These are phyloP conservation scores for Argynnis bischoffii DNA, from an alignment of 2,888 invertebrate species.

Conservation along the genomic window DNA sequence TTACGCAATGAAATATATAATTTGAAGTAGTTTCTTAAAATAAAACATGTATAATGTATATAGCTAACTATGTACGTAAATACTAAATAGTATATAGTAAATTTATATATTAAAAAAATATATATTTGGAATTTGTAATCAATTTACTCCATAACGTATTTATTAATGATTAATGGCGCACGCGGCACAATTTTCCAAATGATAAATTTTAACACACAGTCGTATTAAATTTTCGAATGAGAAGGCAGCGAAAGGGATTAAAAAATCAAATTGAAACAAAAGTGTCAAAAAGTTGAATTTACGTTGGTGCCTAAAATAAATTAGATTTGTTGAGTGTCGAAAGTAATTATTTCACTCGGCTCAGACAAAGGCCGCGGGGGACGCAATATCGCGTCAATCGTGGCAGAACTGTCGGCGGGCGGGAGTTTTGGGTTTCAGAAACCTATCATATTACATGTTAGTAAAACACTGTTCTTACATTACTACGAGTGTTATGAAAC, in stretches of 20 bases:
- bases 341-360: conserved; percentile 18
- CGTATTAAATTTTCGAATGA: conserved; percentile 1
- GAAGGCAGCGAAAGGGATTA: neutral
- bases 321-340: conserved; percentile 14
- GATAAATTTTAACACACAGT: neutral
- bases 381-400: conserved; percentile 17
- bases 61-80: too few relatives aligned
- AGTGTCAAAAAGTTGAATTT: conserved; percentile 19
- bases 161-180: neutral
- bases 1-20: too few relatives aligned
- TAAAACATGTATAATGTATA: too few relatives aligned
- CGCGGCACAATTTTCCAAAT: neutral
- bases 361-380: conserved; percentile 21
- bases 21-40: too few relatives aligned
- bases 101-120: too few relatives aligned
- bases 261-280: conserved; percentile 10
- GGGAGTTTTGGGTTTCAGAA: neutral
- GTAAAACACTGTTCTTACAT: neutral
- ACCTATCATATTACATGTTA: conserved; percentile 4
- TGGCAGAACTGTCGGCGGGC: conserved; percentile 16
- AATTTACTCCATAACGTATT: too few relatives aligned
- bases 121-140: too few relatives aligned
- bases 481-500: neutral
- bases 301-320: conserved; percentile 12
- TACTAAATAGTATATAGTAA: too few relatives aligned